Evolutionary conservation across 92 coral and sea anemone genomes (phyloP).

Genomic region (Meandrina meandrites): DNA sequence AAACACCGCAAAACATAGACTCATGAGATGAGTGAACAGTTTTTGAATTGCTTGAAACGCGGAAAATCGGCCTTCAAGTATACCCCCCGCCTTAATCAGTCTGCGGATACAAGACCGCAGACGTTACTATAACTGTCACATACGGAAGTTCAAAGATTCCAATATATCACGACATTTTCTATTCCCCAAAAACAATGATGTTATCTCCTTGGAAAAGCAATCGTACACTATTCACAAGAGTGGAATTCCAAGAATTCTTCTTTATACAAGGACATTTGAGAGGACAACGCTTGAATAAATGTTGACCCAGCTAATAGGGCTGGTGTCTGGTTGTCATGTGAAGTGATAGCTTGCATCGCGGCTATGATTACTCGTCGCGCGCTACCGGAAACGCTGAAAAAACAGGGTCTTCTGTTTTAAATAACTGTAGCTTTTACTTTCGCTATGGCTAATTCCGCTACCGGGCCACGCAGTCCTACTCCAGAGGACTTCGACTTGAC

Average conservation of each 20-base stretch:
- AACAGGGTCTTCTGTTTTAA: neutral
- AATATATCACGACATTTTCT: too few relatives aligned
- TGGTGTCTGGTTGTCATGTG: slow-evolving; percentile 2
- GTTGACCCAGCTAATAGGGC: slow-evolving; percentile 4
- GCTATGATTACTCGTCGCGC: neutral
- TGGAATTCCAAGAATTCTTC: neutral
- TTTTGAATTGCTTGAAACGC: too few relatives aligned
- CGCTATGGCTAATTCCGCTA: slow-evolving; percentile 24
- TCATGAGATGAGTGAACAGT: too few relatives aligned
- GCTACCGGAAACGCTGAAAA: slow-evolving; percentile 17
- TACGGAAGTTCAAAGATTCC: too few relatives aligned
- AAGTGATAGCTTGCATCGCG: neutral
- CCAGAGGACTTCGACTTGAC: slow-evolving; percentile 42
- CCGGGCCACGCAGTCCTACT: slow-evolving; percentile 23
- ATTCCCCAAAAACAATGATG: too few relatives aligned
- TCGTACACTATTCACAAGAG: neutral
- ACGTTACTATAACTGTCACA: too few relatives aligned
- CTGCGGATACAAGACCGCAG: too few relatives aligned
- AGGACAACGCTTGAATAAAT: slow-evolving; percentile 4
- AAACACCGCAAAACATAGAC: too few relatives aligned
- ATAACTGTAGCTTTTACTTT: slow-evolving; percentile 13
- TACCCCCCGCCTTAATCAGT: too few relatives aligned
- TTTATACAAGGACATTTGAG: neutral
- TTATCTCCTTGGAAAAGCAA: neutral
- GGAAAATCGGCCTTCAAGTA: too few relatives aligned